Evolutionary conservation across 2,888 invertebrate species (phyloP), one percentile per base, ranked within the genome.

Genomic region (Tipula helvola): DNA sequence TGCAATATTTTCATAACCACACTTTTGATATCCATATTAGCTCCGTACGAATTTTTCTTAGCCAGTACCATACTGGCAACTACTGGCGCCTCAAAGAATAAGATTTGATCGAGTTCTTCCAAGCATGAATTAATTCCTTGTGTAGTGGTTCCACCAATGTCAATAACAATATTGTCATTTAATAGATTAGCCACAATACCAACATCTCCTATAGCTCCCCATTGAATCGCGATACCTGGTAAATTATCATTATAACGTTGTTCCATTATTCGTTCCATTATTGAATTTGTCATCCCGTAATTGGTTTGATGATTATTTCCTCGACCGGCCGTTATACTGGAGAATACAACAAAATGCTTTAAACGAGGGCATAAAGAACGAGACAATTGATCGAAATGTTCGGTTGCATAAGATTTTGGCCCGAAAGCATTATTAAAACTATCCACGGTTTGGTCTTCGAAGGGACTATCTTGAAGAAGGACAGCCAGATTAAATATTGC

Each of bases 401-500:
- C 91, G 0, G 97, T 97, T 0, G 96, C 97, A n/a, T 92, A 89
- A 0, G 97, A 96, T 91, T 98, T 98, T 0, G 97, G 96, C 1
- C 92, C 93, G 87, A 94, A 94, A 0, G 96, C 95, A 7, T 92
- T 93, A 87, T 92, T 92, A 90, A 96, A 97, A 10, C 93, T 93
- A 86, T 95, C 95, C 2, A 92, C 90, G 0, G 94, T 95, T 91
- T 96, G 96, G 90, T 97, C 97, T 89, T 95, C 94, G 90, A 97
- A 94, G 83, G 96, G 91, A 0, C 94, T 94, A 89, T 97, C 97
- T 88, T 93, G 93, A 7, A 97, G 91, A 1, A 95, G 94, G 89
- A 97, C 97, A 4, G 98, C 98, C 88, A 98, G 92, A 90, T 98
- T 97, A 92, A 98, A 98, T 86, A 98, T 95, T 18, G 95, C 97